Conservation (phyloP, 2,113 vertebrate genomes). For the Zosterops pallidus region DNA sequence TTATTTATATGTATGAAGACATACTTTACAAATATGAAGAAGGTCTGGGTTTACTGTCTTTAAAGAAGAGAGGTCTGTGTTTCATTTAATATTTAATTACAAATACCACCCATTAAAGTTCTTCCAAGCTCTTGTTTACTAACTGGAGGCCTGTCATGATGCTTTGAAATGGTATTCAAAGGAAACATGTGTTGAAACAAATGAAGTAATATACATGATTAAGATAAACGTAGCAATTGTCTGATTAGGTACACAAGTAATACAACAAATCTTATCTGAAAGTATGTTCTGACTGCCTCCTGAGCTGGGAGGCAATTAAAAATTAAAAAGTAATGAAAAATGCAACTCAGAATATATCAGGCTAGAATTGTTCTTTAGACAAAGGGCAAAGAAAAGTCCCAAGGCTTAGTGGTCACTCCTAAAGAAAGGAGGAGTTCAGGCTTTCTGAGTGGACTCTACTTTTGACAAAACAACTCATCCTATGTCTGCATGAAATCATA, state of each 20-base stretch:
- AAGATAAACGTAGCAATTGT: background rate
- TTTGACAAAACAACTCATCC: constrained; percentile 2
- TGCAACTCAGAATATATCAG: background rate
- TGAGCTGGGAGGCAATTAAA: background rate
- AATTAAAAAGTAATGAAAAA: background rate
- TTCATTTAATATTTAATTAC: background rate
- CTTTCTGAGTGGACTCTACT: background rate
- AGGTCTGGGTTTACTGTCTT: background rate
- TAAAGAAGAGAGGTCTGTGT: background rate
- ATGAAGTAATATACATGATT: background rate
- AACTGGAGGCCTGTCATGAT: background rate
- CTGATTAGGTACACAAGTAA: background rate
- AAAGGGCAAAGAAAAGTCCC: background rate
- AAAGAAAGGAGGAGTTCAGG: background rate
- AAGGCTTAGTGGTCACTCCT: background rate
- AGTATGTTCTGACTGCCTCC: background rate
- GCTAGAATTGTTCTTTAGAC: background rate
- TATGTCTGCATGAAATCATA: constrained; percentile 2
- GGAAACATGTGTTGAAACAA: background rate
- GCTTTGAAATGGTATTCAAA: background rate
- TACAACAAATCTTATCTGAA: background rate
- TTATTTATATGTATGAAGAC: background rate
- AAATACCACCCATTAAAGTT: background rate
- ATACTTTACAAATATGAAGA: background rate
- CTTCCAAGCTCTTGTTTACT: background rate